Base-by-base conservation (phyloP, 2,797 vertebrate species). In the Sebastes dallii region DNA sequence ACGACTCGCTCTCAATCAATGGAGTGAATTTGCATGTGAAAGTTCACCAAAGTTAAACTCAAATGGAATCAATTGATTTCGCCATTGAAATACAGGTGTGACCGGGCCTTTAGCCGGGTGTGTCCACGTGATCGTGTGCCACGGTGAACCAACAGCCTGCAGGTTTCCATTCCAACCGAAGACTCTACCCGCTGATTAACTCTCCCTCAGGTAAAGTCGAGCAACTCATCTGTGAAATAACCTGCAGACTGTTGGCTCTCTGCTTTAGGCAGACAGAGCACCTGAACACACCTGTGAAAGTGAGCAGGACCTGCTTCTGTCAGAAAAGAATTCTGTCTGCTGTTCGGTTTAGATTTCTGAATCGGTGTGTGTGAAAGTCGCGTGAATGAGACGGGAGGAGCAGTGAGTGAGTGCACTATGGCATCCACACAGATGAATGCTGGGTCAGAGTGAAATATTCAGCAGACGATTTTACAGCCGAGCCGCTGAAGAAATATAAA, bases 381-480 rank as follows among this genome's bases (percentile, higher is more conserved):
- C 30, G 69, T 77, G 78, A 80, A 66, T 61, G 69, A 66, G 25
- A 22, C 6, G 8, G 36, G 58, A 58, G n/a, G 54, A 62, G 72
- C 58, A 42, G 72, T 34, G 58, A 24, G 69, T 61, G 50, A 42
- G 71, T 56, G 39, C 58, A 4, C 16, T 27, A n/a, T 27, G 54
- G 62, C 13, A 52, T 52, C 20, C 36, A 42, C 24, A 66, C 62
- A 65, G 32, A 81, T 80, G 74, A 75, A 73, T 16, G 36, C 62
- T 81, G 1, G 0, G 62, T 34, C 20, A 54, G 56, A 78, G 32
- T 78, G 50, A 81, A 86, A 85, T 82, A 85, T 86, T 82, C 75
- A 86, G 62, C 72, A 86, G 62, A 83, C 39, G 59, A 71, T 88
- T 86, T 83, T 77, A 78, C 52, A 77, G 66, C 34, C 39, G 30